Conservation (phyloP, 2,888 invertebrate species). For the Hipparchia sbordonii region DNA sequence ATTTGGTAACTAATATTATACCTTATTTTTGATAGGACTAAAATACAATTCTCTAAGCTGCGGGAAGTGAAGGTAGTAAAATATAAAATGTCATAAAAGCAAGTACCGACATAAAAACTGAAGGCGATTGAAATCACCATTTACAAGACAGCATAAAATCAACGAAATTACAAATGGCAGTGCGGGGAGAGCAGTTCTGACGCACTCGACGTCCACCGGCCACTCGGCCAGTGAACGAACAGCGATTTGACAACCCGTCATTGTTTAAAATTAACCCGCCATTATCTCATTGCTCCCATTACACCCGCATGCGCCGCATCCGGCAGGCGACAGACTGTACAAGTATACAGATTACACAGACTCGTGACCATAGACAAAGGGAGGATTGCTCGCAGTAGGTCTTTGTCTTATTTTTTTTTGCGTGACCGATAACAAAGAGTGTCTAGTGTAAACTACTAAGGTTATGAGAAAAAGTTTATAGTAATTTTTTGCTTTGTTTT, state of each 20-base stretch:
- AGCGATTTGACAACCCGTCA: conserved; percentile 59
- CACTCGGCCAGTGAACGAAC: conserved; percentile 43
- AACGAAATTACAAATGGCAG: conserved; percentile 44
- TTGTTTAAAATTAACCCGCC: conserved; percentile 63
- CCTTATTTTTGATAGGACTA: too few species aligned
- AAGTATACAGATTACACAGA: conserved; percentile 51
- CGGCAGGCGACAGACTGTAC: conserved; percentile 60
- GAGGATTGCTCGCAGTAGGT: conserved; percentile 53
- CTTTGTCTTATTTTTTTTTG: conserved; percentile 60
- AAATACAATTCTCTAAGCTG: too few species aligned
- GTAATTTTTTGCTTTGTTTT: not conserved
- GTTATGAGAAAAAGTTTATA: conserved; percentile 28
- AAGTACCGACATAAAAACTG: not conserved
- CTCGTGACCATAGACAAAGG: conserved; percentile 74
- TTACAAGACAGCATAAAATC: conserved; percentile 14
- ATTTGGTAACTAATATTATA: too few species aligned
- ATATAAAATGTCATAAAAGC: not conserved
- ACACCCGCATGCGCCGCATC: conserved; percentile 74
- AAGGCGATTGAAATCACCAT: conserved; percentile 13
- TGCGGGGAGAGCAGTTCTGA: conserved; percentile 39
- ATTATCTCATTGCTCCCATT: conserved; percentile 77
- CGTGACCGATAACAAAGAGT: conserved; percentile 33
- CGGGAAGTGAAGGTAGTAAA: too few species aligned
- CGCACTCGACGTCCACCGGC: conserved; percentile 44
- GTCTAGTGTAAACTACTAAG: conserved; percentile 28